Evolutionary conservation across 2,888 invertebrate species (phyloP).

Genomic region (Amblyjoppa proteus): DNA sequence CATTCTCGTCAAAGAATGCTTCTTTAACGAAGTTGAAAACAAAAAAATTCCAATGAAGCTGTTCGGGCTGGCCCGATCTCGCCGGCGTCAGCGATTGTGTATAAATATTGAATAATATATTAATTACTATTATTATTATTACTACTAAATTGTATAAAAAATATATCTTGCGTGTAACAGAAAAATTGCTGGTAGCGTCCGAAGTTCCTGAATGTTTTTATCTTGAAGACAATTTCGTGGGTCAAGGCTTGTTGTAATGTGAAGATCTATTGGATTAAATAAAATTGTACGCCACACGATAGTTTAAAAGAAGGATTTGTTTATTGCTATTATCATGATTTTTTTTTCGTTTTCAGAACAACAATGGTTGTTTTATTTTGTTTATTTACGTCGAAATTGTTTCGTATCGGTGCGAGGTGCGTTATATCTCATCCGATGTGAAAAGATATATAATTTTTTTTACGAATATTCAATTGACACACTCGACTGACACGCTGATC

Average conservation of each 20-base stretch:
- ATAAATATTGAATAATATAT: slow-evolving; percentile 33
- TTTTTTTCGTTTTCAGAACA: slow-evolving; percentile 28
- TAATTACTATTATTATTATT: slow-evolving; percentile 29
- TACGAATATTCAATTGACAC: slow-evolving; percentile 36
- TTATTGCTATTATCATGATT: slow-evolving; percentile 57
- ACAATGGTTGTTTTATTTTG: slow-evolving; percentile 32
- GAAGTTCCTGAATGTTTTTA: slow-evolving; percentile 34
- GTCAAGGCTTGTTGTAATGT: background rate
- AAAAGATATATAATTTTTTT: slow-evolving; percentile 11
- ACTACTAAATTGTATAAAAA: slow-evolving; percentile 16
- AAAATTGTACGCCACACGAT: slow-evolving; percentile 24
- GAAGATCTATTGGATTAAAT: slow-evolving; percentile 16
- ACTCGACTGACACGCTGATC: slow-evolving; percentile 34
- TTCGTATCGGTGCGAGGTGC: slow-evolving; percentile 16
- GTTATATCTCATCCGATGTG: slow-evolving; percentile 7
- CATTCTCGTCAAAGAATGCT: slow-evolving; percentile 8
- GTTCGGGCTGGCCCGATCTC: slow-evolving; percentile 57
- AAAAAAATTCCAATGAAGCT: slow-evolving; percentile 36
- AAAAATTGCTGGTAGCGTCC: slow-evolving; percentile 9
- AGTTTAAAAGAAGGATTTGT: slow-evolving; percentile 62
- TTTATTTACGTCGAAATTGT: slow-evolving; percentile 36
- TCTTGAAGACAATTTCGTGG: background rate
- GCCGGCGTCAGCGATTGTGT: slow-evolving; percentile 24
- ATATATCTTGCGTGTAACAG: slow-evolving; percentile 13
- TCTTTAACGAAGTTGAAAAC: background rate